phyloP scores from a whole-genome alignment of 1,140 invertebrate genomes.

The Drosophila burlai region DNA sequence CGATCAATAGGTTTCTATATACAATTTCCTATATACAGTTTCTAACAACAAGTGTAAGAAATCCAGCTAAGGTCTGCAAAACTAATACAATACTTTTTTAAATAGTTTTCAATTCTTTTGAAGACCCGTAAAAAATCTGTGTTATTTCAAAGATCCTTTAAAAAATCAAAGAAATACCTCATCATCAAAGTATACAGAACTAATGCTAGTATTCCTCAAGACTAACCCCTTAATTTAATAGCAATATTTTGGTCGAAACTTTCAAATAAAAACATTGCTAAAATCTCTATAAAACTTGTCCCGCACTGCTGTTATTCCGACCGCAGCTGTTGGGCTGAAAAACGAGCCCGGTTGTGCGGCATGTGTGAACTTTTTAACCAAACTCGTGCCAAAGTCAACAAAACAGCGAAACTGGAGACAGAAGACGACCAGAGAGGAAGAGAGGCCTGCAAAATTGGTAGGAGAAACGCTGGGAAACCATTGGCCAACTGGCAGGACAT shows the following conservation, averaged over 20 bases:
- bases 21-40: no score
- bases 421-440: background rate
- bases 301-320: slow-evolving; percentile 24
- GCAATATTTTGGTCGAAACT: slow-evolving; percentile 19
- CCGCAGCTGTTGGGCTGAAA: slow-evolving; percentile 23
- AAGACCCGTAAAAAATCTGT: no score
- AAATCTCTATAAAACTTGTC: slow-evolving; percentile 12
- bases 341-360: slow-evolving; percentile 50
- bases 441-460: background rate
- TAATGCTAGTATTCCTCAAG: background rate
- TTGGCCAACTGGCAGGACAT: slow-evolving; percentile 73
- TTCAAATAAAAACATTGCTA: background rate
- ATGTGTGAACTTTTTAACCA: slow-evolving; percentile 83
- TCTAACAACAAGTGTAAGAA: no score
- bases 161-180: background rate
- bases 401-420: slow-evolving; percentile 62
- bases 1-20: no score
- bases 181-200: background rate
- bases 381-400: slow-evolving; percentile 83
- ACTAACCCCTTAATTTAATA: slow-evolving; percentile 7
- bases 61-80: no score
- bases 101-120: no score
- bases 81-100: no score
- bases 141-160: no score
- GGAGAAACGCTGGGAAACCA: slow-evolving; percentile 27